These are phyloP conservation scores for Caenorhabditis sp. DNA, from an alignment of 2,888 invertebrate genomes.

Conservation along the genomic window DNA sequence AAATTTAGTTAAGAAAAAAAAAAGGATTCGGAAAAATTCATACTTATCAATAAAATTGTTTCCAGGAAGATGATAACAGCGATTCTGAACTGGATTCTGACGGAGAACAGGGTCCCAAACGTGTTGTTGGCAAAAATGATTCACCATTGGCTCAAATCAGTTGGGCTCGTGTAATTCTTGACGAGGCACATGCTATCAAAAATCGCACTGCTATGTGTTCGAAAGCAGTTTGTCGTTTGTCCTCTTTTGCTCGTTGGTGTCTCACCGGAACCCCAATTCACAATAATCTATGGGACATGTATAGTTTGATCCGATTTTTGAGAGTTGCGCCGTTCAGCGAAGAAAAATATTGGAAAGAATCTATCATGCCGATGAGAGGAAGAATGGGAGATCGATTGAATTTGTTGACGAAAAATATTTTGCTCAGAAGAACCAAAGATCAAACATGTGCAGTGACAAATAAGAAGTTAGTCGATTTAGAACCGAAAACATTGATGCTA, in stretches of 20 bases:
- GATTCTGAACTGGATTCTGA: conserved; percentile 14
- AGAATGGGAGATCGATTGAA: conserved; percentile 78
- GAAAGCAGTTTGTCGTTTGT: conserved; percentile 78
- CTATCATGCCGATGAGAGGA: conserved; percentile 78
- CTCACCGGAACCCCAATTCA: conserved; percentile 92
- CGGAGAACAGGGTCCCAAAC: conserved; percentile 19
- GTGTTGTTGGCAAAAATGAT: conserved; percentile 31
- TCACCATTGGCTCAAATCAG: conserved; percentile 76
- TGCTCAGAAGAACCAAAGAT: conserved; percentile 86
- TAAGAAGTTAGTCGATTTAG: conserved; percentile 70
- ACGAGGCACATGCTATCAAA: conserved; percentile 90
- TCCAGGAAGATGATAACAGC: conserved; percentile 20
- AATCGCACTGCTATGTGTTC: conserved; percentile 76
- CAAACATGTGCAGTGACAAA: conserved; percentile 74
- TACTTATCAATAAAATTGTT: no score
- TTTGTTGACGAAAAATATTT: conserved; percentile 83
- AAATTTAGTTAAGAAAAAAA: no score
- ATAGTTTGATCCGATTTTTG: conserved; percentile 78
- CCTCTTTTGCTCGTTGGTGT: conserved; percentile 80
- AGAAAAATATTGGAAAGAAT: conserved; percentile 86
- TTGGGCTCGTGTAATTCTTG: conserved; percentile 88
- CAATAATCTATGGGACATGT: conserved; percentile 83
- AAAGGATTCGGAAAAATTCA: no score
- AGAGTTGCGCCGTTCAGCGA: conserved; percentile 89
- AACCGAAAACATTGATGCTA: conserved; percentile 61